Evolutionary conservation across 1,140 invertebrate genomes (phyloP).

Genomic region (Drosophila varians): DNA sequence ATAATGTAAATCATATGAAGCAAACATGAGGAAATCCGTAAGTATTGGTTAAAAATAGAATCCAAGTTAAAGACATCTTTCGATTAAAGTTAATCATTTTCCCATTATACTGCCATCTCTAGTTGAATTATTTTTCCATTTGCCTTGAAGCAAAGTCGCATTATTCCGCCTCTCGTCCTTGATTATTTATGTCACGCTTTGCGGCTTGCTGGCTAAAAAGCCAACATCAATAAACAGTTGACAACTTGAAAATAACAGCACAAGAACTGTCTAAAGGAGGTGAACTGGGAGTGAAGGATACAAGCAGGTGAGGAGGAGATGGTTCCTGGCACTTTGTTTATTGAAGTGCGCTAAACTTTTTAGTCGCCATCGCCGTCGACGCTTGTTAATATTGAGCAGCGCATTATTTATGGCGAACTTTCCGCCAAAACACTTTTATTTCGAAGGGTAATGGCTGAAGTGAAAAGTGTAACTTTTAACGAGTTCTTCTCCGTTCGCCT

Average conservation of each 20-base stretch:
- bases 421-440: slow-evolving; percentile 55
- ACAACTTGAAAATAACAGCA: slow-evolving; percentile 51
- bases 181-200: slow-evolving; percentile 50
- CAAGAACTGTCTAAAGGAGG: slow-evolving; percentile 15
- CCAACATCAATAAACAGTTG: slow-evolving; percentile 72
- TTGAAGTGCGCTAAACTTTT: slow-evolving; percentile 68
- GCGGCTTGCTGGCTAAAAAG: slow-evolving; percentile 33
- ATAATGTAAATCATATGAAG: no score
- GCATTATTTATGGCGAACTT: slow-evolving; percentile 78
- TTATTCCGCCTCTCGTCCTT: slow-evolving; percentile 38
- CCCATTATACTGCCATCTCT: slow-evolving; percentile 3
- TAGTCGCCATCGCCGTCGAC: slow-evolving; percentile 41
- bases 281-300: not conserved
- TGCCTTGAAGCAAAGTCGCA: slow-evolving; percentile 21
- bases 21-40: no score
- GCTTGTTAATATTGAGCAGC: slow-evolving; percentile 77
- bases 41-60: no score
- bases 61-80: slow-evolving; percentile 7
- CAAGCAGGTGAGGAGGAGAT: not conserved
- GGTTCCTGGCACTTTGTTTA: slow-evolving; percentile 63
- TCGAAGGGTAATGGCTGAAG: slow-evolving; percentile 18
- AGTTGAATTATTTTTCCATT: slow-evolving; percentile 31
- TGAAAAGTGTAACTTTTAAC: slow-evolving; percentile 62
- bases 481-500: slow-evolving; percentile 46
- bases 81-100: no score